These are phyloP conservation scores for Macrosiphum euphorbiae DNA, from an alignment of 2,888 invertebrate genomes.

Conservation along the genomic window DNA sequence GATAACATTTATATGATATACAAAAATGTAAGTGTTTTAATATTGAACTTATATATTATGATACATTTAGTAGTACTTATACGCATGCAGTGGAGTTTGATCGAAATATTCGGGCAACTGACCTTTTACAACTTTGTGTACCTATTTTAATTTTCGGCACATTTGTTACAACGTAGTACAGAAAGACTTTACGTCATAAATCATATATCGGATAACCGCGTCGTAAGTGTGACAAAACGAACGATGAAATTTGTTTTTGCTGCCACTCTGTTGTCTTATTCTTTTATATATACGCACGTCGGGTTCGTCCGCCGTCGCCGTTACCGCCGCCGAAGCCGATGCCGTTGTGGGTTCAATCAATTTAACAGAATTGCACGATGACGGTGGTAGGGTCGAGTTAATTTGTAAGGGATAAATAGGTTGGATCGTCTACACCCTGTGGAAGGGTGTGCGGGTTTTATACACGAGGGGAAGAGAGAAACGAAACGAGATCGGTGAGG, in stretches of 20 bases:
- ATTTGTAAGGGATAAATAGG: constrained; percentile 65
- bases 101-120: background rate
- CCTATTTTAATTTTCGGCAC: background rate
- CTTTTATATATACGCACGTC: background rate
- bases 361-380: constrained; percentile 51
- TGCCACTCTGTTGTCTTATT: background rate
- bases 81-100: background rate
- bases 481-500: background rate
- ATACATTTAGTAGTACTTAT: background rate
- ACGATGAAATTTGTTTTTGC: background rate
- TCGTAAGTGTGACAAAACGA: background rate
- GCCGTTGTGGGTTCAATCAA: constrained; percentile 58
- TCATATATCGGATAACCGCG: background rate
- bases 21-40: background rate
- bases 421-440: constrained; percentile 44
- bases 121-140: background rate
- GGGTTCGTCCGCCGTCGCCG: constrained; percentile 6
- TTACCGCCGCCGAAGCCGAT: constrained; percentile 3
- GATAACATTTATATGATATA: background rate
- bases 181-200: background rate
- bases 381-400: constrained; percentile 60
- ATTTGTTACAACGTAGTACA: background rate
- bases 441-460: constrained; percentile 6
- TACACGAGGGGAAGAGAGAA: background rate
- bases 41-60: background rate